Conservation (phyloP, 92 coral and sea anemone species). For the Palythoa caribaeorum region DNA sequence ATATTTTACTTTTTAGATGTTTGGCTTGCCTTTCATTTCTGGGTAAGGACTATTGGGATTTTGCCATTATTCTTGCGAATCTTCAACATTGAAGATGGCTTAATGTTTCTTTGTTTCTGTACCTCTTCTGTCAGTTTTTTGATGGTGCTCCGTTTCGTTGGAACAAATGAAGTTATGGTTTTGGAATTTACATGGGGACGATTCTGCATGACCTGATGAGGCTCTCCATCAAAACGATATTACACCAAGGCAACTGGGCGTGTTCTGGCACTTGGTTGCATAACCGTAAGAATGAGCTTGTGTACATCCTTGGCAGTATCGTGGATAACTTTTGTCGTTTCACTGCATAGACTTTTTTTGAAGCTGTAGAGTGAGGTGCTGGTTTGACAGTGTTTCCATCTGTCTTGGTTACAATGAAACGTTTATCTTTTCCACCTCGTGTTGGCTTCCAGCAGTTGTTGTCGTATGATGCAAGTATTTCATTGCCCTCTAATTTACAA, state of each 20-base stretch:
- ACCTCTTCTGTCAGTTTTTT: conserved; percentile 57
- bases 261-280: neutral
- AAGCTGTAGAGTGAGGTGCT: neutral
- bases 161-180: conserved; percentile 51
- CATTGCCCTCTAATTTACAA: no score
- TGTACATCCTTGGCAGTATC: neutral
- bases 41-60: conserved; percentile 67
- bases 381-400: neutral
- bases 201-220: neutral
- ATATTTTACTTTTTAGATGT: conserved; percentile 49
- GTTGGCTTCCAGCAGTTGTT: no score
- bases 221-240: neutral
- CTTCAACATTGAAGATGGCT: conserved; percentile 60
- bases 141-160: conserved; percentile 66
- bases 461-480: no score
- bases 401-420: no score
- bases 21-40: conserved; percentile 64
- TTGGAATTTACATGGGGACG: conserved; percentile 56
- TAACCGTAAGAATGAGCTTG: neutral
- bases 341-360: neutral
- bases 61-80: conserved; percentile 57
- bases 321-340: neutral
- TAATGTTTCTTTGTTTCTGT: conserved; percentile 54
- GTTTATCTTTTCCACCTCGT: no score
- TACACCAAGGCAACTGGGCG: neutral